Base-by-base conservation (phyloP, 2,113 vertebrate genomes). In the Amazona vittata region DNA sequence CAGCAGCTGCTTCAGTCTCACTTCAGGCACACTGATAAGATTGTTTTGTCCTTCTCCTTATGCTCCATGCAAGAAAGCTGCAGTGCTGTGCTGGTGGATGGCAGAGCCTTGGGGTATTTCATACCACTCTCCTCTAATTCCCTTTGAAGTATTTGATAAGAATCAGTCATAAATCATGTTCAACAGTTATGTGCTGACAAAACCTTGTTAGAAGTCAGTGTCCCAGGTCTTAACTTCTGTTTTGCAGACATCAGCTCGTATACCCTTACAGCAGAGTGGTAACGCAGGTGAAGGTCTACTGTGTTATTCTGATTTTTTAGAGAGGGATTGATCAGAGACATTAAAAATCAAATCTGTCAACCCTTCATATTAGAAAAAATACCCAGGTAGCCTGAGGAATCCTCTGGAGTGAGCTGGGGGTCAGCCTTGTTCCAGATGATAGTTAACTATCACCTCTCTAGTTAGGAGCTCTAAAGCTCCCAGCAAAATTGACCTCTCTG, bases 1-100 rank as follows among this genome's bases (percentile, higher is more conserved):
- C 81, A 80, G 91, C 94, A 95, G 93, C 92, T 96, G 95, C 70
- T 86, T 69, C 57, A 31, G 67, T 44, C 49, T 64, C 86, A 80
- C 80, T 90, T 77, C 29, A 21, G 73, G 90, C 39, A 91, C 87
- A 86, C 85, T 90, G 87, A 79, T 50, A 69, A 89, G 71, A 89
- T 87, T 93, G 94, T 94, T 96, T 24, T 33, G 43, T 49, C 28
- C 69, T 64, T 43, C 60, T 91, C 39, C 63, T 59, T 52, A 8
- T 3, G 26, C 74, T 92, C 31, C 0, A 33, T 59, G 82, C 7
- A 80, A 75, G 86, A 52, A 77, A 65, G 74, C 67, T 47, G 6
- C 47, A 73, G 81, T 4, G 12, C 52, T 1, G 5, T 12, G 47
- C 11, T n/a, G 8, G 39, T 3, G 49, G 41, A 11, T 53, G 46